phyloP scores from a whole-genome alignment of 2,888 invertebrate species.

The Hydriomena furcata region DNA sequence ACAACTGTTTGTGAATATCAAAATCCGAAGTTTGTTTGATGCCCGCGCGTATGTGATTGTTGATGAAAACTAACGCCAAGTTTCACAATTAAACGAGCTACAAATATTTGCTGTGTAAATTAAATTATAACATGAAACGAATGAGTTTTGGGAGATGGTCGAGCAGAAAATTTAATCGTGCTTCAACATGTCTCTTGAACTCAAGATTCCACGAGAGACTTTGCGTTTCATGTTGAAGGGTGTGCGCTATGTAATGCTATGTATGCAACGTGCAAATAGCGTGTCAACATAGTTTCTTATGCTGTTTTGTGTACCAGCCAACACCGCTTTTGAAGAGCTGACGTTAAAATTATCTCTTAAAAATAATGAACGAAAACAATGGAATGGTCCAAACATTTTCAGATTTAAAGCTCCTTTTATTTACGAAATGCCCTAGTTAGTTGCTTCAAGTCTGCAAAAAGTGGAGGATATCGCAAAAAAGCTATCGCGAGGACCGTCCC shows the following conservation, averaged over 20 bases:
- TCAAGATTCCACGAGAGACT: conserved; percentile 14
- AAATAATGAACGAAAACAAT: conserved; percentile 32
- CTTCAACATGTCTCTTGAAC: conserved; percentile 14
- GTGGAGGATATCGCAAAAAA: conserved; percentile 54
- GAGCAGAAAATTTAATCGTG: conserved; percentile 24
- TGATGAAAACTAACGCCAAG: conserved; percentile 49
- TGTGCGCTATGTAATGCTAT: conserved; percentile 1
- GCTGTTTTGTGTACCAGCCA: neutral
- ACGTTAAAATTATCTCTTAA: conserved; percentile 20
- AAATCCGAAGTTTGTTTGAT: conserved; percentile 63
- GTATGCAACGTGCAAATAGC: conserved; percentile 10
- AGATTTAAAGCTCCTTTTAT: conserved; percentile 37
- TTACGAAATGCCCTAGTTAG: conserved; percentile 50
- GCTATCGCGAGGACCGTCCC: conserved; percentile 44
- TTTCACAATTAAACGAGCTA: conserved; percentile 46
- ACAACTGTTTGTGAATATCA: conserved; percentile 58
- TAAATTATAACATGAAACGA: conserved; percentile 36
- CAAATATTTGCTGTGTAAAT: conserved; percentile 46
- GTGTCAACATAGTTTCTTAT: conserved; percentile 4
- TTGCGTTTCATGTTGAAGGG: conserved; percentile 22
- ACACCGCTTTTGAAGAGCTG: neutral
- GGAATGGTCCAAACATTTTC: conserved; percentile 20
- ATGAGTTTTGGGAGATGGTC: conserved; percentile 40
- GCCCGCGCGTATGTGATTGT: conserved; percentile 51
- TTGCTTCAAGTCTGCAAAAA: conserved; percentile 48